Conservation (phyloP, 2,797 vertebrate genomes). For the Semotilus atromaculatus region DNA sequence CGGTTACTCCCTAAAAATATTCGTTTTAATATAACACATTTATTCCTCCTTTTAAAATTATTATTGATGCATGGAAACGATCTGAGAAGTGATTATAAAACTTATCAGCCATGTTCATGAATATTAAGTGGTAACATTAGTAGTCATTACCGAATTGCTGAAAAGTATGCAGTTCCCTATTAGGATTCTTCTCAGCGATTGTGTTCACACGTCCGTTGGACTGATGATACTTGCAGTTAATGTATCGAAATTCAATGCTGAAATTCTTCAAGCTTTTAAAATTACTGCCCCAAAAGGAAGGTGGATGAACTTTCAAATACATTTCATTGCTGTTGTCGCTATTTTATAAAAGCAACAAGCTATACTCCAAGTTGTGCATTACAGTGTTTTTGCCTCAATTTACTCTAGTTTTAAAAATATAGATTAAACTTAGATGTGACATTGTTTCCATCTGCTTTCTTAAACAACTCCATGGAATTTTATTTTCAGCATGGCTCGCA, state of each 20-base stretch:
- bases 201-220: background rate
- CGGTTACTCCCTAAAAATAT: too few species aligned
- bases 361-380: background rate
- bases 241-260: background rate
- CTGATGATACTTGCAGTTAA: background rate
- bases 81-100: background rate
- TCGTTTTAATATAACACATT: too few species aligned
- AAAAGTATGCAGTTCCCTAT: background rate
- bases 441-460: constrained; percentile 25
- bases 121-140: background rate
- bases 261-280: background rate
- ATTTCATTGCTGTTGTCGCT: background rate
- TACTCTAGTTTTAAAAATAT: background rate
- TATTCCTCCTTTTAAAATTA: too few species aligned
- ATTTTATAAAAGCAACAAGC: background rate
- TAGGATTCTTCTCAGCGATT: background rate
- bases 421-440: background rate
- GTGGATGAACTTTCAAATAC: background rate
- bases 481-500: background rate
- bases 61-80: too few species aligned
- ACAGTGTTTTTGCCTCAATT: background rate
- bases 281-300: background rate
- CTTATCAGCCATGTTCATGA: background rate
- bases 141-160: background rate
- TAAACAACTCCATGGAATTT: background rate